Evolutionary conservation across 2,888 invertebrate species (phyloP).

Genomic region (Nephrotoma guestfalica): DNA sequence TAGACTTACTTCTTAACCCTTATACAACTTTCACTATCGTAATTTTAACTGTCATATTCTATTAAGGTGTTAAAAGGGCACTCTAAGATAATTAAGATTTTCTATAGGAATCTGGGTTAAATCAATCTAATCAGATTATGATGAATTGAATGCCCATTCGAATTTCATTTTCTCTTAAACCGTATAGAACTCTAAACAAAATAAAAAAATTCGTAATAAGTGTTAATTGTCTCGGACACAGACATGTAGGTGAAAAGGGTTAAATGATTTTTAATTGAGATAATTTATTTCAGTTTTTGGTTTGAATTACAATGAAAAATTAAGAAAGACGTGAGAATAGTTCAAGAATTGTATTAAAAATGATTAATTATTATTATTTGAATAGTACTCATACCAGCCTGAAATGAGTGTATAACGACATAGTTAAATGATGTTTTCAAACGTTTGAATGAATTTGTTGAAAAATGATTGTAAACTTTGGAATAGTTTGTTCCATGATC

Average conservation of each 20-base stretch:
- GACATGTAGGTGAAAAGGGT: neutral
- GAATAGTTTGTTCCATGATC: too few relatives aligned
- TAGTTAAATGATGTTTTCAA: too few relatives aligned
- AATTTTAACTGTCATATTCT: neutral
- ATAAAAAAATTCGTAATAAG: neutral
- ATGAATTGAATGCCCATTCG: neutral
- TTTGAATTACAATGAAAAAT: neutral
- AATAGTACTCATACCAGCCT: too few relatives aligned
- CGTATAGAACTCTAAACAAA: neutral
- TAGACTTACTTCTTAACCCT: neutral
- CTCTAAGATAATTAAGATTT: neutral
- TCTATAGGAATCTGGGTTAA: neutral
- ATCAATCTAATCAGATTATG: neutral
- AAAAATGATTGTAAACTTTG: too few relatives aligned
- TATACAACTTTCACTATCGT: neutral
- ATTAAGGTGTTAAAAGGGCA: neutral
- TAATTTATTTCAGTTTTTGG: neutral
- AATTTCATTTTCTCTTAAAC: neutral
- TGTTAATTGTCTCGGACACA: neutral
- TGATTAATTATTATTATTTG: neutral
- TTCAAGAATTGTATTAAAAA: neutral
- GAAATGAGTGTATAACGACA: too few relatives aligned
- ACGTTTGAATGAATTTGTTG: too few relatives aligned
- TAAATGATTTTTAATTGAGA: neutral
- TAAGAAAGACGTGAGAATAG: neutral